A percentile compares a stretch with the other conserved stretches of the same genome.
phyloP scores from a whole-genome alignment of 2,888 invertebrate species.

The Drosophila melanosoma region DNA sequence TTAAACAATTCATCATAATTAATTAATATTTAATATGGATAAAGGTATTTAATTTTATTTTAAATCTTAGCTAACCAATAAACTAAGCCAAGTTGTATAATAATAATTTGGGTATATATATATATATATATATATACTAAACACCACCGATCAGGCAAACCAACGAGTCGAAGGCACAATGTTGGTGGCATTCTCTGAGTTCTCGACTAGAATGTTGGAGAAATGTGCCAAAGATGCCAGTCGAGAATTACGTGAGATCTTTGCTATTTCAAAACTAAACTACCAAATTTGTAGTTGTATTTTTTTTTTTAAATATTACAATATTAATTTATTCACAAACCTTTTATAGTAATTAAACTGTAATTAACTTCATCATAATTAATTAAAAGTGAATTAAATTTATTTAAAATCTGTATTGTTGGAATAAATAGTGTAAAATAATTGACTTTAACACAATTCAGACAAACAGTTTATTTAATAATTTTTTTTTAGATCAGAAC shows the following conservation, averaged over 20 bases:
- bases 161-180: not conserved
- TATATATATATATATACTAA: not conserved
- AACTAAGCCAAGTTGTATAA: not conserved
- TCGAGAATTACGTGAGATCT: constrained; percentile 8
- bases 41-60: too few species aligned
- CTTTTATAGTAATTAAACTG: too few species aligned
- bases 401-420: not conserved
- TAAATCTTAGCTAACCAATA: too few species aligned
- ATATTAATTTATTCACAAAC: too few species aligned
- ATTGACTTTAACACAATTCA: constrained; percentile 6
- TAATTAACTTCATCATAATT: too few species aligned
- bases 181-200: not conserved
- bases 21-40: not conserved
- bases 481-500: constrained; percentile 10
- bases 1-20: not conserved
- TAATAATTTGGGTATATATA: not conserved
- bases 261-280: not conserved
- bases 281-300: too few species aligned
- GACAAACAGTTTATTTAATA: constrained; percentile 44
- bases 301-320: too few species aligned
- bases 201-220: not conserved
- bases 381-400: too few species aligned
- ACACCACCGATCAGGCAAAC: not conserved
- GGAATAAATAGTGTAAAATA: constrained; percentile 13
- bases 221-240: not conserved